Evolutionary conservation across 53 echinoderm and acorn worm species (phyloP), one percentile per base, ranked within the genome.

Genomic region (Echinarachnius parma): DNA sequence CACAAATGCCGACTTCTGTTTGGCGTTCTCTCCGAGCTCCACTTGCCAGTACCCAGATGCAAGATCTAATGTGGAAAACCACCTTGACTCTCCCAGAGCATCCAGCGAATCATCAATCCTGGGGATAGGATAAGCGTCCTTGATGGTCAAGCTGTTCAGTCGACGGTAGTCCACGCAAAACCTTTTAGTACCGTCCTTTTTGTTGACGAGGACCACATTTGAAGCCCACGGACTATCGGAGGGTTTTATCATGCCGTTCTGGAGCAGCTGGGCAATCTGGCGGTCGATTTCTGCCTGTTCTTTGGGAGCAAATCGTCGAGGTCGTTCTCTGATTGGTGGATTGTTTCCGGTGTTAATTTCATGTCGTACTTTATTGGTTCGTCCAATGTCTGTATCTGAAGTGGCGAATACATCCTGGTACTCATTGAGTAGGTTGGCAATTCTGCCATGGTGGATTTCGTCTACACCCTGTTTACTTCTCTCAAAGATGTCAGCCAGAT

Each of bases 1-100:
- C 5, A 68, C 67, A 28, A 70, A 78, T 30, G 78, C 83, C 0
- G 88, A 72, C 53, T 79, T 78, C 36, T 47, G 62, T 7, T 59
- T 21, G 15, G 66, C 60, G 27, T 72, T 47, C 2, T 47, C 56
- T 1, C 15, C 44, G n/a, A 76, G 16, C 20, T 33, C 39, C 5
- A 75, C 75, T 45, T 82, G 82, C 48, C 68, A 69, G 25, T 68
- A 80, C 1, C 68, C 80, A 29, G 36, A 34, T 34, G 52, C 30
- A 0, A 80, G 59, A 45, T 80, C 80, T 9, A 80, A 31, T 8
- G 80, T 58, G 16, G 9, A 18, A 23, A 80, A 80, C 68, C 69
- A 69, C 5, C 34, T 68, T 11, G 80, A 56, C 9, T 69, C 68
- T 20, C 19, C 11, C 8, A 80, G 59, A 4, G 58, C 28, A 48